phyloP scores from a whole-genome alignment of 2,113 vertebrate species.

The Urocolius indicus region DNA sequence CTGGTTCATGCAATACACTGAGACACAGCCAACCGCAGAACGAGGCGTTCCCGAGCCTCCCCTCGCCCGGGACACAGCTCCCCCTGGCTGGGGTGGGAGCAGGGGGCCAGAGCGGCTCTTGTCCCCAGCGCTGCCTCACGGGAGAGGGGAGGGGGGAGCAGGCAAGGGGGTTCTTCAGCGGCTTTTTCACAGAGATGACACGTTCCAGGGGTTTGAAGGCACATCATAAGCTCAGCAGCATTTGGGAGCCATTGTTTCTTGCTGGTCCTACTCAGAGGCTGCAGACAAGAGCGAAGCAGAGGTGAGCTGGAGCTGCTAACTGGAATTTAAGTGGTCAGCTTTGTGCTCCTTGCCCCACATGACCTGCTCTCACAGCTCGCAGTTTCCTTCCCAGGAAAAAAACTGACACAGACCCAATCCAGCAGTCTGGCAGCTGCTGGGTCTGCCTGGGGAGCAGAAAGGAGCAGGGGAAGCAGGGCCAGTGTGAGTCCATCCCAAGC shows the following conservation, averaged over 20 bases:
- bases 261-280: conserved; percentile 46
- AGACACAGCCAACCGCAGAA: background rate
- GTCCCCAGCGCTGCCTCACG: no score
- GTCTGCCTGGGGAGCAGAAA: background rate
- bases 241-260: conserved; percentile 54
- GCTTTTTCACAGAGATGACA: conserved; percentile 28
- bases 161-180: conserved; percentile 52
- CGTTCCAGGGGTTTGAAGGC: conserved; percentile 54
- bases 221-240: conserved; percentile 69
- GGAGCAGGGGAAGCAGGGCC: conserved; percentile 12
- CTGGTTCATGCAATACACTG: background rate
- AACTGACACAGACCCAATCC: background rate
- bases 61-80: no score
- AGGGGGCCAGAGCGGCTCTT: no score
- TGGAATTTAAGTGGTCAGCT: background rate
- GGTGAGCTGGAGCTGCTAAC: background rate
- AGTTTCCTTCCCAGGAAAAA: conserved; percentile 9
- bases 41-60: background rate
- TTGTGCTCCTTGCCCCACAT: conserved; percentile 15
- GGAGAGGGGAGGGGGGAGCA: background rate
- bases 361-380: background rate
- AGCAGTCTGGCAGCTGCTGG: background rate
- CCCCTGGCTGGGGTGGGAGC: no score
- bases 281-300: conserved; percentile 54
- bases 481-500: conserved; percentile 33